A percentile compares a stretch with the other conserved stretches of the same genome.
These are phyloP conservation scores for Hydrozoanthus gracilis DNA, from an alignment of 92 coral and sea anemone species.

Conservation along the genomic window DNA sequence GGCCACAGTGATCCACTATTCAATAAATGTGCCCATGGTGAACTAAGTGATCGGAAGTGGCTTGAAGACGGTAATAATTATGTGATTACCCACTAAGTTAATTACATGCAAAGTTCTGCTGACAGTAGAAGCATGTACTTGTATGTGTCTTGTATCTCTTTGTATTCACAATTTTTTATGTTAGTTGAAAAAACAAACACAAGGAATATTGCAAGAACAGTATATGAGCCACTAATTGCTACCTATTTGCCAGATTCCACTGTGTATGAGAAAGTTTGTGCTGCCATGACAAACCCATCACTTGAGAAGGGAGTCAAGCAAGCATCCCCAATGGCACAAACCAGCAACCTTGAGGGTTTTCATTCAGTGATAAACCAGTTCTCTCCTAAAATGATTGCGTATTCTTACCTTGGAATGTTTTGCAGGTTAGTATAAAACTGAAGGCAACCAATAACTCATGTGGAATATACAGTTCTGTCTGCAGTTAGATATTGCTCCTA, in stretches of 20 bases:
- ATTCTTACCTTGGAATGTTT: constrained; percentile 31
- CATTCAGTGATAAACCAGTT: constrained; percentile 29
- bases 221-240: constrained; percentile 20
- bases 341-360: constrained; percentile 44
- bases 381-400: constrained; percentile 29
- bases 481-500: too few species aligned
- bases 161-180: constrained; percentile 22
- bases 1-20: constrained; percentile 57
- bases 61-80: constrained; percentile 29
- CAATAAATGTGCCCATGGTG: constrained; percentile 71
- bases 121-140: constrained; percentile 4
- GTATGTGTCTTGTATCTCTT: constrained; percentile 21
- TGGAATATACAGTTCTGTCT: too few species aligned
- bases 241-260: constrained; percentile 43
- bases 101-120: constrained; percentile 35
- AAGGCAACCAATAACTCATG: not conserved
- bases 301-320: constrained; percentile 50
- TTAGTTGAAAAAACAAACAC: constrained; percentile 3
- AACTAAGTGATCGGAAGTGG: constrained; percentile 41
- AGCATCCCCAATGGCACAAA: constrained; percentile 58
- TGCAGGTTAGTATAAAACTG: constrained; percentile 16
- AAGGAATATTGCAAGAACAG: not conserved
- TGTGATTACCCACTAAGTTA: constrained; percentile 26
- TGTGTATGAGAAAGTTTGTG: constrained; percentile 57
- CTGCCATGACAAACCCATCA: constrained; percentile 49